Evolutionary conservation across 1,140 invertebrate genomes (phyloP).

Genomic region (Diplogasteroides magnus): DNA sequence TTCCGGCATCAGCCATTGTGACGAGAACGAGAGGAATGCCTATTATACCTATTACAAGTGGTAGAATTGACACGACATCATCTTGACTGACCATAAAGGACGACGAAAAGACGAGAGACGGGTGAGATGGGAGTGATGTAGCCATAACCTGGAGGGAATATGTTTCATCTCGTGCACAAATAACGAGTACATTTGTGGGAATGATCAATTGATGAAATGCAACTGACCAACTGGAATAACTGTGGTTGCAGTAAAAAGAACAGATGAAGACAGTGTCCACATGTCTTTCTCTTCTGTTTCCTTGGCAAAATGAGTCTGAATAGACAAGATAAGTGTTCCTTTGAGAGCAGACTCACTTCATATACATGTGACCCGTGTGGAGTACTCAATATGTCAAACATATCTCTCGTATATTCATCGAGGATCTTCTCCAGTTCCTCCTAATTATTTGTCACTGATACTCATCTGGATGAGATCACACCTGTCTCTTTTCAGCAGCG

Average conservation of each 20-base stretch:
- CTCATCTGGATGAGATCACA: no score
- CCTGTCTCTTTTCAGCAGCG: no score
- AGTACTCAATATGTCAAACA: slow-evolving; percentile 5
- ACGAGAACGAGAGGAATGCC: slow-evolving; percentile 29
- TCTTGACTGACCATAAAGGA: slow-evolving; percentile 23
- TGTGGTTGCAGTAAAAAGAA: slow-evolving; percentile 28
- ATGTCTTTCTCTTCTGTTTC: slow-evolving; percentile 7
- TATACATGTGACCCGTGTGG: slow-evolving; percentile 1
- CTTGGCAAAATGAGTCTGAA: slow-evolving; percentile 18
- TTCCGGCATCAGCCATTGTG: slow-evolving; percentile 31
- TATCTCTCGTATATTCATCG: slow-evolving; percentile 9
- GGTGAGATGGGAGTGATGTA: slow-evolving; percentile 20
- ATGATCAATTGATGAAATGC: background rate
- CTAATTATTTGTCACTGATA: no score
- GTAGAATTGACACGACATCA: no score
- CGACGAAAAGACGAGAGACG: slow-evolving; percentile 14
- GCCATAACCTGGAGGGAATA: slow-evolving; percentile 21
- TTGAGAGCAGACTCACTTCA: slow-evolving; percentile 2
- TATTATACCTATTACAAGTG: slow-evolving; percentile 12
- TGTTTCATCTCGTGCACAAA: background rate
- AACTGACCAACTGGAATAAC: slow-evolving; percentile 27
- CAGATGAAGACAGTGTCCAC: slow-evolving; percentile 25
- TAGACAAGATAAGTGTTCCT: background rate
- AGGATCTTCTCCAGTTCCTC: background rate
- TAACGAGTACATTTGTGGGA: background rate